phyloP scores from a whole-genome alignment of 2,797 vertebrate genomes.

The Galago senegalensis region DNA sequence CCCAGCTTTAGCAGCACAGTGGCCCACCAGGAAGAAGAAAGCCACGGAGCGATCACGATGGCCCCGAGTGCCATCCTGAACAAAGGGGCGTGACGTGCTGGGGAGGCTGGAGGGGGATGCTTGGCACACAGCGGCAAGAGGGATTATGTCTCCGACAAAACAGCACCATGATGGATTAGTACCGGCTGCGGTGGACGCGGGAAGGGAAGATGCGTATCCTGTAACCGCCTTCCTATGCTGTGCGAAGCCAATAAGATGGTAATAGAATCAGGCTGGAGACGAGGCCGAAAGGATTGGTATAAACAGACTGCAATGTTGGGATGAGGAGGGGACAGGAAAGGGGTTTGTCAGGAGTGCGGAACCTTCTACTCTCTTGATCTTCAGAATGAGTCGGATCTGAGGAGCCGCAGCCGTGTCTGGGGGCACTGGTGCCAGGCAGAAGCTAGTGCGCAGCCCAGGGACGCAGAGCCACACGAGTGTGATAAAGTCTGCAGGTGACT shows the following conservation, averaged over 20 bases:
- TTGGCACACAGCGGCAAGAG: not conserved
- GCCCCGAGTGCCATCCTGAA: fast-evolving
- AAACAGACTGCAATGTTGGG: not conserved
- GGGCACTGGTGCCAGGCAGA: too few species aligned
- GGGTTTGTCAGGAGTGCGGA: not conserved
- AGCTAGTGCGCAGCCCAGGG: fast-evolving
- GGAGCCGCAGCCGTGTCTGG: fast-evolving
- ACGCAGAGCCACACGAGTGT: fast-evolving
- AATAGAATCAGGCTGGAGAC: not conserved
- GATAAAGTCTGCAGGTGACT: too few species aligned
- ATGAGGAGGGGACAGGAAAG: too few species aligned
- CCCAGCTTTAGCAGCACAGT: fast-evolving
- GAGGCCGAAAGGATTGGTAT: not conserved
- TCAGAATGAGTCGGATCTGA: not conserved
- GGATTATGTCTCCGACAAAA: not conserved
- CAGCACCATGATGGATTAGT: not conserved
- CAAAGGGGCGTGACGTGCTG: not conserved
- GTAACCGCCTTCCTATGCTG: not conserved
- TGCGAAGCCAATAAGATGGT: fast-evolving
- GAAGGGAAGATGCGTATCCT: not conserved
- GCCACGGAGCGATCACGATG: not conserved
- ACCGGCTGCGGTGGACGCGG: fast-evolving
- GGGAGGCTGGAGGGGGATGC: not conserved
- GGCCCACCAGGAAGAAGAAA: not conserved
- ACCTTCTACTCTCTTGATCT: too few species aligned